Evolutionary conservation across 2,797 vertebrate genomes (phyloP).

Genomic region (Manis pentadactyla): DNA sequence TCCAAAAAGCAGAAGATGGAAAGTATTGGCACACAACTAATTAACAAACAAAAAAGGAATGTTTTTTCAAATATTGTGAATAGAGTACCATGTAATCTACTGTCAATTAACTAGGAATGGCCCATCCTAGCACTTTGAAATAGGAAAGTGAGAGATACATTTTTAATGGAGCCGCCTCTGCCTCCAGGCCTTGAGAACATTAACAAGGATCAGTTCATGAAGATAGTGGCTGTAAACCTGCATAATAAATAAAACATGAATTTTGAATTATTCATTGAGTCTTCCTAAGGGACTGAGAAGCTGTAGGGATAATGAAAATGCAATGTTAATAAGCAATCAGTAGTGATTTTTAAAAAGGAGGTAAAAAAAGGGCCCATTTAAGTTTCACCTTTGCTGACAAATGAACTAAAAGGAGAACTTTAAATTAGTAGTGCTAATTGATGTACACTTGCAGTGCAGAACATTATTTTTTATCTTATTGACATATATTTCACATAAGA

Average conservation of each 20-base stretch:
- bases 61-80: background rate
- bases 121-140: background rate
- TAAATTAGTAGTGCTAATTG: slow-evolving; percentile 16
- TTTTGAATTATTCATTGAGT: slow-evolving; percentile 63
- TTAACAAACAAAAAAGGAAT: slow-evolving; percentile 40
- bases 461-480: background rate
- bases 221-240: slow-evolving; percentile 59
- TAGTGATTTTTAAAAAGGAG: slow-evolving; percentile 42
- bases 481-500: background rate
- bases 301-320: slow-evolving; percentile 49
- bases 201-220: slow-evolving; percentile 31
- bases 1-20: background rate
- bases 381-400: slow-evolving; percentile 42
- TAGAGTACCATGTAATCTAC: background rate
- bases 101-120: background rate
- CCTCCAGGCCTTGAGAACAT: slow-evolving; percentile 55
- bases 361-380: background rate
- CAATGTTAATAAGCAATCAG: slow-evolving; percentile 56
- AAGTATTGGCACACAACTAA: slow-evolving; percentile 36
- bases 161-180: slow-evolving; percentile 62
- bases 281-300: slow-evolving; percentile 46
- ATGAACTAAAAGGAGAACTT: slow-evolving; percentile 18
- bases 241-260: slow-evolving; percentile 68
- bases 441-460: background rate
- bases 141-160: slow-evolving; percentile 52